Evolutionary conservation across 1,140 invertebrate species (phyloP).

Genomic region (Solenopsis invicta): DNA sequence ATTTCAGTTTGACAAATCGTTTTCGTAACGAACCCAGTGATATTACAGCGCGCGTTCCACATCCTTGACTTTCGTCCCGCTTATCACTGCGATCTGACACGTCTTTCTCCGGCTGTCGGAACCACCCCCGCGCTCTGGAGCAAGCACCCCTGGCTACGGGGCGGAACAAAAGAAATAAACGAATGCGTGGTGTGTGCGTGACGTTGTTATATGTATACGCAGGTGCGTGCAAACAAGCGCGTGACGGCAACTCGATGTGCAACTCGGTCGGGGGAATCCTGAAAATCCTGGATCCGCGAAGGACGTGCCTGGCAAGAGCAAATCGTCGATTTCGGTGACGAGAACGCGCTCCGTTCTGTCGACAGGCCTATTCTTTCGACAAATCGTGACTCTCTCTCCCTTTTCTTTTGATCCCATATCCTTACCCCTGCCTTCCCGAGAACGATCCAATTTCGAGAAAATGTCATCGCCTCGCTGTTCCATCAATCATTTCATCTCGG

Average conservation of each 20-base stretch:
- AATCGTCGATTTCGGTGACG: constrained; percentile 76
- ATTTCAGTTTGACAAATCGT: constrained; percentile 57
- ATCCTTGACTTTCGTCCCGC: constrained; percentile 54
- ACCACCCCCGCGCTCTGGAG: constrained; percentile 22
- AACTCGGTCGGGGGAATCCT: constrained; percentile 38
- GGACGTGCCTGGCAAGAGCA: constrained; percentile 75
- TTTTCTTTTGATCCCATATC: constrained; percentile 4
- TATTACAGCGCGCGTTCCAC: constrained; percentile 18
- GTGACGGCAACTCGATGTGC: constrained; percentile 30
- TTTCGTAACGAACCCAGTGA: constrained; percentile 22
- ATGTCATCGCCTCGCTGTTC: constrained; percentile 66
- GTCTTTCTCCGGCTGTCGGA: constrained; percentile 60
- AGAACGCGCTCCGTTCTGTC: constrained; percentile 64
- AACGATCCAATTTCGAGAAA: constrained; percentile 75
- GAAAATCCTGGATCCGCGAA: constrained; percentile 67
- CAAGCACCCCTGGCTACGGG: constrained; percentile 80
- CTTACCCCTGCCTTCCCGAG: neutral
- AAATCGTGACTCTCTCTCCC: constrained; percentile 76
- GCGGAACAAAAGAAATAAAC: constrained; percentile 87
- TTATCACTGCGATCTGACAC: constrained; percentile 70
- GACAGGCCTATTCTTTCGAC: constrained; percentile 78
- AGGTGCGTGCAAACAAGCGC: constrained; percentile 75
- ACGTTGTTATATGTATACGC: constrained; percentile 84
- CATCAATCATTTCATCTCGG: constrained; percentile 69
- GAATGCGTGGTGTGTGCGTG: constrained; percentile 84